A percentile compares a stretch with the other conserved stretches of the same genome.
Conservation (phyloP, 2,888 invertebrate species). For the Limnephilus rhombicus region DNA sequence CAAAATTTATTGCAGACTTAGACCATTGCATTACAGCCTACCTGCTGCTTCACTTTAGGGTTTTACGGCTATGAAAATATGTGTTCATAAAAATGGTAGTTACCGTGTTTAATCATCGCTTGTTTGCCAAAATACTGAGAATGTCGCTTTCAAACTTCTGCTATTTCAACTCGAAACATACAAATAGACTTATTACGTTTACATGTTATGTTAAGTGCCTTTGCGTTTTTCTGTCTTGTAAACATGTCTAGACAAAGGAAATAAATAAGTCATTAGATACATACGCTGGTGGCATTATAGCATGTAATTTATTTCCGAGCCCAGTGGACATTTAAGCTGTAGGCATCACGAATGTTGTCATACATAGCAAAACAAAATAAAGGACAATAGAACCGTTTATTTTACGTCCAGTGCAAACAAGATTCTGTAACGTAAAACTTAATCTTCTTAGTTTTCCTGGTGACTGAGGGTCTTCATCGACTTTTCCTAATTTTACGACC, state of each 20-base stretch:
- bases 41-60: not conserved
- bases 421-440: not conserved
- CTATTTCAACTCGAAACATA: not conserved
- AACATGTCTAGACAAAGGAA: constrained; percentile 22
- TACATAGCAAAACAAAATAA: not conserved
- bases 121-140: not conserved
- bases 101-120: not conserved
- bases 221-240: constrained; percentile 15
- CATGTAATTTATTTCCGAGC: not conserved
- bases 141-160: no score
- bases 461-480: not conserved
- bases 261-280: constrained; percentile 30
- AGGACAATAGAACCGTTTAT: not conserved
- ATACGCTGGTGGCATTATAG: not conserved
- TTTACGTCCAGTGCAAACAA: not conserved
- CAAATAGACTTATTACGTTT: not conserved
- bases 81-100: not conserved
- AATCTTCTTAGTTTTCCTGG: not conserved
- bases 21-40: no score
- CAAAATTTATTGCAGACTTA: not conserved
- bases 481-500: not conserved
- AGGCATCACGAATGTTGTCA: not conserved
- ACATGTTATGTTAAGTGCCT: not conserved
- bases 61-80: not conserved
- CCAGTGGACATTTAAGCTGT: constrained; percentile 17